Conservation (phyloP, 2,797 vertebrate species). For the Gouania willdenowi region DNA sequence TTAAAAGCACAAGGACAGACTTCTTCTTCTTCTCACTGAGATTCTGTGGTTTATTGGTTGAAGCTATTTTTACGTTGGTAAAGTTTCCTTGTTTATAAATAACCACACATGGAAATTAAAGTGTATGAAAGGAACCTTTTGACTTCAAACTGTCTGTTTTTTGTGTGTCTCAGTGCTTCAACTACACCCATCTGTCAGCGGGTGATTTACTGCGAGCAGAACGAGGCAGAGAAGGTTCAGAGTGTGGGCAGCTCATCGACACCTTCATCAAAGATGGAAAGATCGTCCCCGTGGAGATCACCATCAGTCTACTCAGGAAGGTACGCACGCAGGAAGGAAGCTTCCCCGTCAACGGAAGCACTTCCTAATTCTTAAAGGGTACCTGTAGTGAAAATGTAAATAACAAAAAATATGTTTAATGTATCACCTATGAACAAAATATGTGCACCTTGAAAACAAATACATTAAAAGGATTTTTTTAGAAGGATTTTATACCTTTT, state of each 20-base stretch:
- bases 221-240: conserved; percentile 82
- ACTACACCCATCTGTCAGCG: conserved; percentile 92
- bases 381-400: too few relatives aligned
- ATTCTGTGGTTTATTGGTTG: too few relatives aligned
- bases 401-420: too few relatives aligned
- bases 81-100: too few relatives aligned
- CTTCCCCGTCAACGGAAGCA: too few relatives aligned
- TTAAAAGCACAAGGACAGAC: conserved; percentile 8
- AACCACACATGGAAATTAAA: too few relatives aligned
- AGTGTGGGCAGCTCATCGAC: conserved; percentile 89
- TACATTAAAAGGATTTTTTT: too few relatives aligned
- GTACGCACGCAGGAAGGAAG: too few relatives aligned
- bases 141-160: not conserved
- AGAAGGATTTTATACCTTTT: too few relatives aligned
- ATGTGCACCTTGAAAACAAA: too few relatives aligned
- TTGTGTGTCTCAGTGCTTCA: conserved; percentile 77
- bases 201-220: conserved; percentile 93
- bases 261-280: conserved; percentile 91
- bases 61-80: not conserved
- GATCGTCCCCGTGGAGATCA: conserved; percentile 96
- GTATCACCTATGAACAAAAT: too few relatives aligned
- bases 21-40: not conserved
- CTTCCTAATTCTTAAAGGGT: too few relatives aligned
- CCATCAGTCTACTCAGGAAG: conserved; percentile 89
- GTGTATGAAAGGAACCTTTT: not conserved